These are phyloP conservation scores for Parnassius apollo DNA, from an alignment of 2,888 invertebrate genomes.

Conservation along the genomic window DNA sequence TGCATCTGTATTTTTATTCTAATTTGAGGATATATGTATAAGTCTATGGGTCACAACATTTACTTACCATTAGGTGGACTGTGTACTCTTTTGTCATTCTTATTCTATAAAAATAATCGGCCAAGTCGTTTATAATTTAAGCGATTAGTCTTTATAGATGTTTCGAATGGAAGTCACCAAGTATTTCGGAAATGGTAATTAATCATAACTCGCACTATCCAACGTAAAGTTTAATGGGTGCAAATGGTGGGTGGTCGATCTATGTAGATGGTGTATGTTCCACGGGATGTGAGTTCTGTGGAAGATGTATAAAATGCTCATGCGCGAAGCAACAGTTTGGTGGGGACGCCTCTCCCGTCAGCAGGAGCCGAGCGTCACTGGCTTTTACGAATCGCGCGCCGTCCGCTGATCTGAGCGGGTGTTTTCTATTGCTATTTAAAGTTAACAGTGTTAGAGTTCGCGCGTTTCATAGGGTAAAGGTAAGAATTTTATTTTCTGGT, in stretches of 20 bases:
- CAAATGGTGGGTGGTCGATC: conserved; percentile 27
- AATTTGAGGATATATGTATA: too few species aligned
- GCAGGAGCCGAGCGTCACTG: conserved; percentile 32
- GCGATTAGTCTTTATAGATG: too few species aligned
- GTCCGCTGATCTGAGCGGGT: conserved; percentile 40
- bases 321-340: conserved; percentile 61
- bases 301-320: conserved; percentile 40
- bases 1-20: too few species aligned
- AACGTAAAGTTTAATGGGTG: neutral
- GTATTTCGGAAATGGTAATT: too few species aligned
- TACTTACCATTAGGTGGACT: too few species aligned
- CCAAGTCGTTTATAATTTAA: too few species aligned
- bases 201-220: neutral
- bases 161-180: too few species aligned
- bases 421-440: conserved; percentile 37
- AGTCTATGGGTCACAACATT: too few species aligned
- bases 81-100: too few species aligned
- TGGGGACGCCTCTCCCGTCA: conserved; percentile 40
- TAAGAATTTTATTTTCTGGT: conserved; percentile 10
- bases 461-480: conserved; percentile 28
- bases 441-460: conserved; percentile 38
- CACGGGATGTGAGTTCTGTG: conserved; percentile 35
- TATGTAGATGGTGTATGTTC: conserved; percentile 26
- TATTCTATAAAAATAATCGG: too few species aligned
- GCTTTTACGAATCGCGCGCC: conserved; percentile 45